Base-by-base conservation (phyloP, 1,140 invertebrate species). In the Psix sp. region DNA sequence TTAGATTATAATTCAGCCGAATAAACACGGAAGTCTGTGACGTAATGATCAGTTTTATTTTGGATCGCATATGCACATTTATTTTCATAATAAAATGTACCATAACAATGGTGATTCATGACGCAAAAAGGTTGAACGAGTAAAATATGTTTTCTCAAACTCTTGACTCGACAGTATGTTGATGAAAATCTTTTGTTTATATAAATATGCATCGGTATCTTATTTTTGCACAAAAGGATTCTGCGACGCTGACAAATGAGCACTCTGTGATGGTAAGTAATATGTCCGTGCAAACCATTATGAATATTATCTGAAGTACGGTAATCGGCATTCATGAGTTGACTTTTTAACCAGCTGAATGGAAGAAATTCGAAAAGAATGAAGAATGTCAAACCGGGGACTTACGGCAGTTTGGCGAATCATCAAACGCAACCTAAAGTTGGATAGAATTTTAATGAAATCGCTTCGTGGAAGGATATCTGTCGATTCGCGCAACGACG, bases 381-480 rank as follows among this genome's bases (percentile, higher is more conserved):
- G 15, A 60, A 13, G 33, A 66, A 66, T 66, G 46, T 21, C 49
- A 20, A 67, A 57, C 31, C 52, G n/a, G 33, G 21, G 38, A 45
- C 54, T n/a, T n/a, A n/a, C n/a, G n/a, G 26, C 43, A 29, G 56
- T 68, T 74, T 68, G 62, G 56, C 70, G 39, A 73, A 66, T 73
- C 72, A 65, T 74, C 72, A 62, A 68, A 57, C 57, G n/a, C 63
- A 51, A 15, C 33, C 11, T n/a, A 46, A 52, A 52, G 51, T 68
- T 65, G 65, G 52, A 42, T 68, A 65, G 72, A 74, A 74, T 68
- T 65, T 74, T 68, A 74, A 74, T 74, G 51, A 52, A 57, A 63
- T 57, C 18, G 51, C 48, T 67, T 57, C 57, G 57, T 52, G 49
- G 63, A 67, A 73, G 39, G 24, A 26, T 39, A 59, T 66, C 49